Evolutionary conservation across 2,888 invertebrate species (phyloP), one percentile per base, ranked within the genome.

Genomic region (Acrobasis repandana): DNA sequence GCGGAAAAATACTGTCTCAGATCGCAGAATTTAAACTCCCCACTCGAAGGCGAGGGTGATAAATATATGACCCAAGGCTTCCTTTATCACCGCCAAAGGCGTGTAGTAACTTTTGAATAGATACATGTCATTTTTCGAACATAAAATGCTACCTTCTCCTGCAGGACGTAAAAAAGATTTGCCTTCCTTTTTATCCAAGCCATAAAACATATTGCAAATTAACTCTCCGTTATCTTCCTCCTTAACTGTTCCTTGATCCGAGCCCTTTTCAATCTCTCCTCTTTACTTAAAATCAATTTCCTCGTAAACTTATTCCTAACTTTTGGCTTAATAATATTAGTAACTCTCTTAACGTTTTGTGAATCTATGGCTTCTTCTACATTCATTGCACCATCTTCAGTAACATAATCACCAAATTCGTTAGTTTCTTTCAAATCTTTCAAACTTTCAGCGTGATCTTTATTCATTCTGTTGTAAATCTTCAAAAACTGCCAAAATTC

Each of bases 401-500:
- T 51, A 14, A 10, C 46, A 51, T 63, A 51, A 10, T 59, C 18
- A 36, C 89, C 90, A 60, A 83, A 90, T 56, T 83, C 85, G 0
- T 65, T 68, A n/a, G 78, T 75, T 0, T 67, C 67, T 28, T 83
- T 77, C 38, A 88, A 70, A 72, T 89, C 88, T 4, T 78, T 62
- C 36, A 88, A 87, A 69, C 85, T 83, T 0, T 79, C 79, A 0
- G 88, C 68, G 20, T 86, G 83, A 2, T 90, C 89, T 1, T 77
- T 65, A 0, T 77, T 70, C 80, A 91, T 86, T 67, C 80, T 85
- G 62, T 90, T 90, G 58, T 78, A 90, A 1, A 90, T 88, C 60
- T 90, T 90, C 14, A 90, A 57, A 65, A 91, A 91, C 34, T 91
- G 90, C 85, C 89, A 88, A 51, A 91, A 91, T 20, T 89, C 88